Percentiles rank a stretch among this genome's conserved stretches.
Evolutionary conservation across 92 coral and sea anemone species (phyloP).

Genomic region (Paragorgia papillata): DNA sequence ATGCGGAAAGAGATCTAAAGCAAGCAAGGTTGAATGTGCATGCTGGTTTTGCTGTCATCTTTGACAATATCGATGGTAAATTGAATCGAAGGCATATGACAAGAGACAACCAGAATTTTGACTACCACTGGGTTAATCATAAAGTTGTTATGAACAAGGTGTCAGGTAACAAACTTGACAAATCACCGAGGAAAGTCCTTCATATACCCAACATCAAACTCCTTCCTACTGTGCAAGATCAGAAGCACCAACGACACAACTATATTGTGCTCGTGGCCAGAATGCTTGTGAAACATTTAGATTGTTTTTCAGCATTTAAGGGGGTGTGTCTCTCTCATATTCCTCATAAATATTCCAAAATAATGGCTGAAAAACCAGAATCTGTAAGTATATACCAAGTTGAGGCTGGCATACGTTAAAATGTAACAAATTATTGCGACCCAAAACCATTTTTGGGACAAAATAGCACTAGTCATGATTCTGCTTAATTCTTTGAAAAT

Average conservation of each 20-base stretch:
- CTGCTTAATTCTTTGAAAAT: no score
- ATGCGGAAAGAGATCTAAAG: background rate
- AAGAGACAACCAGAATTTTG: conserved; percentile 49
- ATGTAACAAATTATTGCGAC: background rate
- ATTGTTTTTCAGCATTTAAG: conserved; percentile 41
- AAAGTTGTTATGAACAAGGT: conserved; percentile 49
- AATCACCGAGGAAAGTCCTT: conserved; percentile 23
- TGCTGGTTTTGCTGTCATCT: conserved; percentile 55
- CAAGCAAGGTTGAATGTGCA: background rate
- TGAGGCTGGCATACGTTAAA: background rate
- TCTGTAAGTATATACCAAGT: conserved; percentile 20
- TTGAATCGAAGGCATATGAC: conserved; percentile 51
- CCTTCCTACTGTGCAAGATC: conserved; percentile 52
- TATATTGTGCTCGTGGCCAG: conserved; percentile 58
- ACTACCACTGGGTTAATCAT: conserved; percentile 65
- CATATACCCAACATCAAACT: conserved; percentile 37
- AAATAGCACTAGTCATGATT: no score
- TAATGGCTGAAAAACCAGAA: conserved; percentile 36
- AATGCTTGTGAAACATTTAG: conserved; percentile 56
- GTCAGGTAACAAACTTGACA: conserved; percentile 41
- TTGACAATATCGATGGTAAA: conserved; percentile 58
- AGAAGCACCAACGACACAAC: conserved; percentile 51
- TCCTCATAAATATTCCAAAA: conserved; percentile 57
- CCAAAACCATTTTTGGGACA: no score
- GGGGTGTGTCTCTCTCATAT: conserved; percentile 55